Conservation (phyloP, 2,888 invertebrate genomes). For the Anthophora plumipes region DNA sequence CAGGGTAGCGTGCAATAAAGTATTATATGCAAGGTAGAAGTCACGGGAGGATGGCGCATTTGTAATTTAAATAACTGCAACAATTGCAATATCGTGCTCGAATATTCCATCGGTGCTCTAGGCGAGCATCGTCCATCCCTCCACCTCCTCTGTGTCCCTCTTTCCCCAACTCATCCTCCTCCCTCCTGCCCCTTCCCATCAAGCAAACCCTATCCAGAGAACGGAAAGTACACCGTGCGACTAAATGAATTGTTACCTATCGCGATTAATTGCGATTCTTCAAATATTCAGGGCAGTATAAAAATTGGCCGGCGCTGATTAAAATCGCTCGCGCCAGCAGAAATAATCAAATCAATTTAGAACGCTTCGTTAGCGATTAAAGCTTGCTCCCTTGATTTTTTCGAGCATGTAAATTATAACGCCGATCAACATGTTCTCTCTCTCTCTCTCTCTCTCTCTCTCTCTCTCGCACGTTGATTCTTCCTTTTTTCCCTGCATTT, state of each 20-base stretch:
- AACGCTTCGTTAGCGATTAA: constrained; percentile 47
- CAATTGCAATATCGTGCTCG: constrained; percentile 31
- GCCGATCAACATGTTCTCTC: constrained; percentile 18
- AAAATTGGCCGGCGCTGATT: constrained; percentile 50
- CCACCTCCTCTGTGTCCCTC: too few species aligned
- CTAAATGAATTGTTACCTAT: constrained; percentile 49
- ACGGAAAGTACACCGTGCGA: neutral
- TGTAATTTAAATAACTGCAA: constrained; percentile 56
- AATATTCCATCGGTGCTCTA: constrained; percentile 8
- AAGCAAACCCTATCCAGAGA: too few species aligned
- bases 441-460: too few species aligned
- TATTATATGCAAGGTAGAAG: constrained; percentile 21
- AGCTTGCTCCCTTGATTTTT: constrained; percentile 14
- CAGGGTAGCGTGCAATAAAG: constrained; percentile 32
- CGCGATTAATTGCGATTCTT: constrained; percentile 53
- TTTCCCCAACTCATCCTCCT: too few species aligned
- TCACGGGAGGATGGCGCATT: constrained; percentile 38
- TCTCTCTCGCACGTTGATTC: neutral
- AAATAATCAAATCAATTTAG: constrained; percentile 52
- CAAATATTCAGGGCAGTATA: constrained; percentile 41
- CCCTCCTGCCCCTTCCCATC: too few species aligned
- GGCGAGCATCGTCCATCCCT: neutral
- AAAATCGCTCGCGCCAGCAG: constrained; percentile 44
- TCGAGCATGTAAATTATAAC: constrained; percentile 36
- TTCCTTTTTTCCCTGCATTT: too few species aligned